phyloP scores from a whole-genome alignment of 2,797 vertebrate species.

The Loris lydekkerianus region DNA sequence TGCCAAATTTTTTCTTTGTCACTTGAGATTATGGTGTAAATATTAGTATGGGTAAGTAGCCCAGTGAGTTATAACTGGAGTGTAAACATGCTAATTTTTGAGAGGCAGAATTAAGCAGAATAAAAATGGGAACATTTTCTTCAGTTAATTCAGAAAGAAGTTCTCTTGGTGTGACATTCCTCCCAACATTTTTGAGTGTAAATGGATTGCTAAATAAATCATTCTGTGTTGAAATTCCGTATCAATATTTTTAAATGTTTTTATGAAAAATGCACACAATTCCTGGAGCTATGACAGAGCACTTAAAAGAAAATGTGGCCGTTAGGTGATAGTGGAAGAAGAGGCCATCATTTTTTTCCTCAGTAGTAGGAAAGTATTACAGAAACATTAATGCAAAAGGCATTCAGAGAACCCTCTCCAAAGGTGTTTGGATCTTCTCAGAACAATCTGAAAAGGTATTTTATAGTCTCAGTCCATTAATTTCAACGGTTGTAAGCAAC shows the following conservation, averaged over 20 bases:
- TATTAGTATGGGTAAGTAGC: not conserved
- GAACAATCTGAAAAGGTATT: not conserved
- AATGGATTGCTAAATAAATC: conserved; percentile 84
- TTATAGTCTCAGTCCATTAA: rapidly evolving
- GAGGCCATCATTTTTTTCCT: not conserved
- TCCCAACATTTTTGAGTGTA: conserved; percentile 75
- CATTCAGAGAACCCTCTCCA: conserved; percentile 67
- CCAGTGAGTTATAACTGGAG: not conserved
- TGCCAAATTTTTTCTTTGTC: not conserved
- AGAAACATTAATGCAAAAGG: not conserved
- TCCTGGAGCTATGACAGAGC: conserved; percentile 83
- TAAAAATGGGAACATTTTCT: conserved; percentile 72
- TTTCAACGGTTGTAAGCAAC: not conserved
- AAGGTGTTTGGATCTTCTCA: not conserved
- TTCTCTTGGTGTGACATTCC: conserved; percentile 69
- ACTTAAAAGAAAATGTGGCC: conserved; percentile 84
- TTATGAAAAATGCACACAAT: conserved; percentile 86
- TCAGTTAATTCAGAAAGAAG: conserved; percentile 75
- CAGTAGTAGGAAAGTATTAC: not conserved
- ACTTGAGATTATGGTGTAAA: not conserved
- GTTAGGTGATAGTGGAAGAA: conserved; percentile 63
- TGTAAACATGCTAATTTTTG: not conserved
- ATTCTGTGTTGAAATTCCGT: conserved; percentile 83
- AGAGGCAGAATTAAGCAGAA: conserved; percentile 57
- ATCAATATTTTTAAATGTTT: conserved; percentile 87